phyloP scores from a whole-genome alignment of 2,888 invertebrate genomes.

The Drosophila koepferae region DNA sequence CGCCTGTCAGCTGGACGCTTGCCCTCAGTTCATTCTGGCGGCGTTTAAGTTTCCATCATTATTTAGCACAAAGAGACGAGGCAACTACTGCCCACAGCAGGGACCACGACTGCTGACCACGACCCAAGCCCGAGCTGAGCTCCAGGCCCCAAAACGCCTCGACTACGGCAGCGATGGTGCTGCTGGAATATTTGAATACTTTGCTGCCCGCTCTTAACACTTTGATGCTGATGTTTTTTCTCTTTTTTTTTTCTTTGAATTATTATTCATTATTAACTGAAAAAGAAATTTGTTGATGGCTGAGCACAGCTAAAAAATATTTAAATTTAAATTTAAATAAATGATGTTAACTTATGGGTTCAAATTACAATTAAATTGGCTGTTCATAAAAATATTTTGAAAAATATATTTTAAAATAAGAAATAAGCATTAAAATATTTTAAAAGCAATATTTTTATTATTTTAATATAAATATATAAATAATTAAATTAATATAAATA shows the following conservation, averaged over 20 bases:
- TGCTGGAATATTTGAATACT: slow-evolving; percentile 45
- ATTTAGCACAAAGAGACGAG: slow-evolving; percentile 75
- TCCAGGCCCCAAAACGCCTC: slow-evolving; percentile 30
- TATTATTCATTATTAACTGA: slow-evolving; percentile 4
- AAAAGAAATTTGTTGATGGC: background rate
- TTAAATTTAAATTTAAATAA: background rate
- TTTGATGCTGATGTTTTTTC: slow-evolving; percentile 29
- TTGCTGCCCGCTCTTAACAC: slow-evolving; percentile 31
- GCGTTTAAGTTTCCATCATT: slow-evolving; percentile 78
- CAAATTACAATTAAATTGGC: background rate
- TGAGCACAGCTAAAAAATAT: background rate
- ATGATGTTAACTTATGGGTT: no score
- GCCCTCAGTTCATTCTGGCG: slow-evolving; percentile 55
- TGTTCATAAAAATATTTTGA: no score
- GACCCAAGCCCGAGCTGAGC: slow-evolving; percentile 17
- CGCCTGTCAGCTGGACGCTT: slow-evolving; percentile 56
- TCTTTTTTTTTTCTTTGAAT: background rate
- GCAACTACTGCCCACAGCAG: slow-evolving; percentile 69
- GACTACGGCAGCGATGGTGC: slow-evolving; percentile 20
- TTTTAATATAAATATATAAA: no score
- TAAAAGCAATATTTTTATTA: no score
- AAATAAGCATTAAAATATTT: no score
- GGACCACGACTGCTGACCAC: slow-evolving; percentile 47
- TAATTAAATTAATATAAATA: no score
- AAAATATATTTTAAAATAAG: no score